Percentiles rank a stretch among this genome's conserved stretches.
phyloP scores from a whole-genome alignment of 2,113 vertebrate species.

The Toxostoma redivivum region DNA sequence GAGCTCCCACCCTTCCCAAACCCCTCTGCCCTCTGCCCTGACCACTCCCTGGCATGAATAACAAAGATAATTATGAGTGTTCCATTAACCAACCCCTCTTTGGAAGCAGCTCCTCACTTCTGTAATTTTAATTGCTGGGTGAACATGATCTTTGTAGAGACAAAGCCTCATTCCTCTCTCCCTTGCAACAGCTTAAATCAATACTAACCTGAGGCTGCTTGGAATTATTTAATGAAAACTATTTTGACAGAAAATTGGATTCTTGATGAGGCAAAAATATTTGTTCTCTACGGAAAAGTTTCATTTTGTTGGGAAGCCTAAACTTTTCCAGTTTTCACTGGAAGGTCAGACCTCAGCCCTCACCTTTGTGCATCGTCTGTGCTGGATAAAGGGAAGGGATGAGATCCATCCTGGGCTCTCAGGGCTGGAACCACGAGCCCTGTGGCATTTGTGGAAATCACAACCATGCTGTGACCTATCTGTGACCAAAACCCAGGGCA shows the following conservation, averaged over 20 bases:
- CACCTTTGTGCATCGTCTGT: rapidly evolving
- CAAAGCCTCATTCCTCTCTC: conserved; percentile 45
- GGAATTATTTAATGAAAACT: conserved; percentile 63
- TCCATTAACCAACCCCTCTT: neutral
- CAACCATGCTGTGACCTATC: neutral
- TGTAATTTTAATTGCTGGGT: conserved; percentile 39
- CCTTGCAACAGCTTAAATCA: conserved; percentile 50
- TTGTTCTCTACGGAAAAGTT: neutral
- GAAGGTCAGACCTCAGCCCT: neutral
- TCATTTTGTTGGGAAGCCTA: neutral
- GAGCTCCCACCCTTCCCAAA: neutral
- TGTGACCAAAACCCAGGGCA: rapidly evolving
- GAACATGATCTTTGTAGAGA: conserved; percentile 36
- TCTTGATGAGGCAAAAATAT: conserved; percentile 40
- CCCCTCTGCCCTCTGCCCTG: neutral
- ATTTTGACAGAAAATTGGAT: conserved; percentile 63
- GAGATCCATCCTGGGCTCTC: rapidly evolving
- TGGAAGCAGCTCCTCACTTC: neutral
- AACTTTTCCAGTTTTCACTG: neutral
- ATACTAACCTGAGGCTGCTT: conserved; percentile 39
- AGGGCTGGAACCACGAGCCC: neutral
- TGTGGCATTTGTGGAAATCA: rapidly evolving
- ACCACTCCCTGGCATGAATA: rapidly evolving
- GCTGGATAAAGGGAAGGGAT: rapidly evolving
- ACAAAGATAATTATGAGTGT: neutral